Evolutionary conservation across 2,797 vertebrate genomes (phyloP), one percentile per base, ranked within the genome.

Genomic region (Coracias cyanogaster): DNA sequence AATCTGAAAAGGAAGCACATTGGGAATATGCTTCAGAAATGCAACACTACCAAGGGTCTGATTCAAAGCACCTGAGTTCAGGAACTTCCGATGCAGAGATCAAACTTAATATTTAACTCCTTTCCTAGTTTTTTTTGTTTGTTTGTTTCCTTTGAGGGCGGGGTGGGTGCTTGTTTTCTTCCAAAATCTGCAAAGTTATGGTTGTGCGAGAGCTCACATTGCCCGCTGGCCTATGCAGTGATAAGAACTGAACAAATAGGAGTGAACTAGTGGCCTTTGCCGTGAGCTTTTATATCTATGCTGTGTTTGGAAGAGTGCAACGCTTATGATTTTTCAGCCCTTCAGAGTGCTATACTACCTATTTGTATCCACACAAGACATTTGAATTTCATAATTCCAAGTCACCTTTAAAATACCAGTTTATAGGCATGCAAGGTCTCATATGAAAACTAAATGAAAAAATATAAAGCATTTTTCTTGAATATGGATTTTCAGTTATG

Each of bases 321-420:
- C 28, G 48, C 35, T 89, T 49, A 51, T 60, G 3, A 5, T 24
- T 87, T 66, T 76, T 49, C 61, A 93, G 72, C 55, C 39, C 49
- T 84, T 80, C 49, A 65, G 3, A 82, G 62, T 14, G 4, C 64
- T 69, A 0, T 15, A 1, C 55, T 78, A 7, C 18, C 76, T 90
- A 3, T 77, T 51, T 52, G 51, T 35, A 60, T 57, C 80, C 51
- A 12, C 15, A 28, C 33, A 85, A 64, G 54, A 28, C 48, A 39
- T 77, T 41, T 48, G 78, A 70, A 94, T 92, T 92, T 76, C 7
- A 6, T 76, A 29, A 80, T 33, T 78, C 84, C 60, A 60, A 82
- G 60, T 81, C 89, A 93, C 77, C 77, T 97, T 90, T 94, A 94
- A 94, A 94, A 90, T 82, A 61, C 92, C 72, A 48, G 82, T 66